Evolutionary conservation across 2,888 invertebrate species (phyloP), one percentile per base, ranked within the genome.

Genomic region (Creontiades dilutus): DNA sequence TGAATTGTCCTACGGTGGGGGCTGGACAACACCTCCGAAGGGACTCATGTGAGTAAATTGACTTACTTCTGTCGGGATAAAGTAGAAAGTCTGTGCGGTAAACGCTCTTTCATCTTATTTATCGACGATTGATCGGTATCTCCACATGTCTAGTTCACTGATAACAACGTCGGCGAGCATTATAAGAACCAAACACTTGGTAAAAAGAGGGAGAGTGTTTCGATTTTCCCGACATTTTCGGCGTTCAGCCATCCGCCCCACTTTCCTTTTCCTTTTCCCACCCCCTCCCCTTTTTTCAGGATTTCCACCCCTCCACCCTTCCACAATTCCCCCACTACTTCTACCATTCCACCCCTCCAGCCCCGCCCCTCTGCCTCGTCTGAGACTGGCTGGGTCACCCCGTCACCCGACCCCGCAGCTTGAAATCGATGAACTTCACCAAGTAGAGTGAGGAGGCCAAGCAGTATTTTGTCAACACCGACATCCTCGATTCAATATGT

Each of bases 381-480:
- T 57, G 19, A 57, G 57, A 23, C 68, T 68, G 23, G 27, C 23
- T 27, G 27, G 68, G 68, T 68, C 52, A 16, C 14, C 37, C 37
- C 37, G 52, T 52, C 68, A 68, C 68, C 68, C 68, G 68, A 68
- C 52, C 68, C 27, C 68, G 19, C 68, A 68, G 68, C 68, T 68
- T 23, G 68, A 68, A 68, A 68, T 68, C 68, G 68, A 68, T 68
- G 68, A 68, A 68, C 68, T 23, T 68, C 68, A 68, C 68, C 23
- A 19, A 68, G 68, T 23, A 4, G 68, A 61, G 61, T 61, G 61
- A 68, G 68, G 68, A 68, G 68, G 68, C 23, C 68, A n/a, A 16
- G 68, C 19, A 27, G 23, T 68, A 68, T 68, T 68, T 68, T 68
- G 68, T 68, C 68, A 68, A 68, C 68, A 68, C 68, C 13, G 19